Evolutionary conservation across 2,113 vertebrate genomes (phyloP).

Genomic region (Petroica traversi): DNA sequence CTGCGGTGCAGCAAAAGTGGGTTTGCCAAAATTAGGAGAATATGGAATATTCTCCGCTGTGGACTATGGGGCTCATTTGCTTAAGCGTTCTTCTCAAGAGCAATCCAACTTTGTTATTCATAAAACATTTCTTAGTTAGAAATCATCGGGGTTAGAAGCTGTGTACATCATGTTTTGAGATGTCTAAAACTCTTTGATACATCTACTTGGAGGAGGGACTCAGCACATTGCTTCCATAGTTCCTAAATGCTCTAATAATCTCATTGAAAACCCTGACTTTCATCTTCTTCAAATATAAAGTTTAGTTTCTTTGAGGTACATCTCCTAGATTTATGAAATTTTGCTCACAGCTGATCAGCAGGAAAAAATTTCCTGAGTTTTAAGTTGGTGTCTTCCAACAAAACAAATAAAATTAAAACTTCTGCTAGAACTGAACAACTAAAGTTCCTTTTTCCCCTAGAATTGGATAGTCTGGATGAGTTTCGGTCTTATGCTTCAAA

Average conservation of each 20-base stretch:
- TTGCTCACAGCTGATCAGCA: not conserved
- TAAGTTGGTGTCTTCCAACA: not conserved
- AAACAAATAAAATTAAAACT: not conserved
- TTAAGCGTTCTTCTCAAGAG: not conserved
- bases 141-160: not conserved
- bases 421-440: not conserved
- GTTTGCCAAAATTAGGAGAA: not conserved
- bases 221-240: accelerated
- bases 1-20: accelerated
- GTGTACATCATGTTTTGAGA: not conserved
- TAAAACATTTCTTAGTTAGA: not conserved
- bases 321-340: not conserved
- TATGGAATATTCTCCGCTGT: not conserved
- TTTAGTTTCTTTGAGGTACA: not conserved
- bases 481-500: not conserved
- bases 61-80: not conserved
- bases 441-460: not conserved
- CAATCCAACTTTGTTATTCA: not conserved
- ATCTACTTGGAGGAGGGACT: not conserved
- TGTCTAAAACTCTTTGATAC: not conserved
- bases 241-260: too few species aligned
- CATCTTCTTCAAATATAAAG: not conserved
- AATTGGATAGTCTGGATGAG: not conserved
- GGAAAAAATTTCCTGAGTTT: not conserved
- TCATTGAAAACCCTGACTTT: not conserved